These are phyloP conservation scores for Caerostris extrusa DNA, from an alignment of 1,140 invertebrate species.

Conservation along the genomic window DNA sequence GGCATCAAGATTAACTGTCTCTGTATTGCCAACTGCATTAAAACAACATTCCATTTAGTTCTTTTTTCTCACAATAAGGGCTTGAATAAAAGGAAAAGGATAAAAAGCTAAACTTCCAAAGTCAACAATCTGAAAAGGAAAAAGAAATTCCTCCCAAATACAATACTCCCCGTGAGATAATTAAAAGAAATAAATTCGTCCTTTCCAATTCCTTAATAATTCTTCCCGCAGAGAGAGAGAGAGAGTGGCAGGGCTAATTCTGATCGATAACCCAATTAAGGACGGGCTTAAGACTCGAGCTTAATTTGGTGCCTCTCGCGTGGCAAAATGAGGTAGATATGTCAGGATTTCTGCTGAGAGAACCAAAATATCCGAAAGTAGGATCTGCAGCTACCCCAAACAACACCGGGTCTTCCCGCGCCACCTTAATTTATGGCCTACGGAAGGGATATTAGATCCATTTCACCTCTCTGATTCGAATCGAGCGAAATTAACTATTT, in stretches of 20 bases:
- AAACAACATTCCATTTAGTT: no score
- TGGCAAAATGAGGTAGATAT: slow-evolving; percentile 47
- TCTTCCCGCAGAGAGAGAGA: no score
- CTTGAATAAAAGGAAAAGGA: no score
- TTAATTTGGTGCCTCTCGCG: slow-evolving; percentile 38
- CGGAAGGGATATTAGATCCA: neutral
- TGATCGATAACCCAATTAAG: slow-evolving; percentile 60
- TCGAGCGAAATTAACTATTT: neutral
- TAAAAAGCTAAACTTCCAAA: no score
- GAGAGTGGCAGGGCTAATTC: neutral
- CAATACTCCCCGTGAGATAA: neutral
- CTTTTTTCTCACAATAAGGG: no score
- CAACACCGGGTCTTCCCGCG: neutral
- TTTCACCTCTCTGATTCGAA: neutral
- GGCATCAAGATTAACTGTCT: no score
- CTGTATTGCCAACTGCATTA: no score
- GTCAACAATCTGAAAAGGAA: no score
- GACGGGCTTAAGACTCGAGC: slow-evolving; percentile 11
- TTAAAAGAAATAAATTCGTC: neutral
- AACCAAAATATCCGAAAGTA: slow-evolving; percentile 12
- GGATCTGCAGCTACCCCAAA: neutral
- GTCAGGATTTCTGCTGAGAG: slow-evolving; percentile 50
- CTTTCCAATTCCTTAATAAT: neutral
- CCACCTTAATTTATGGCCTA: neutral
- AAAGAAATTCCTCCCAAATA: no score